Conservation (phyloP, 1,140 invertebrate genomes). For the Panonychus citri region DNA sequence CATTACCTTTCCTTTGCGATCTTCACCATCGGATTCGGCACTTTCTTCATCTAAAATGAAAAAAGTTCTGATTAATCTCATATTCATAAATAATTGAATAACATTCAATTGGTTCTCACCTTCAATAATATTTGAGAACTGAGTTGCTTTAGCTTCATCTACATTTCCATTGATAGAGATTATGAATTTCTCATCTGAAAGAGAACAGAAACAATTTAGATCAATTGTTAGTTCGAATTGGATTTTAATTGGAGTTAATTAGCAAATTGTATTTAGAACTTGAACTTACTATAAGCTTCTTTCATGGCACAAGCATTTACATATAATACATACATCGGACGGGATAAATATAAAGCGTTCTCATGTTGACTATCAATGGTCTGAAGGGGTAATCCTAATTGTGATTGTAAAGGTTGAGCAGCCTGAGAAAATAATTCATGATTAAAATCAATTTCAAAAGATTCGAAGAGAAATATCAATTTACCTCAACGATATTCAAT, state of each 20-base stretch:
- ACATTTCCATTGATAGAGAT: background rate
- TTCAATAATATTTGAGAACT: background rate
- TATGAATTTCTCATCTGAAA: background rate
- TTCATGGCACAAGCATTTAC: constrained; percentile 20
- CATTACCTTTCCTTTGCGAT: background rate
- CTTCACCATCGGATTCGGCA: background rate
- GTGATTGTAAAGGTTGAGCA: constrained; percentile 68
- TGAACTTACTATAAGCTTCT: background rate
- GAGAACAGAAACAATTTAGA: background rate
- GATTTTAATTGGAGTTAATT: background rate
- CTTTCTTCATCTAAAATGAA: background rate
- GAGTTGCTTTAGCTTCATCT: background rate
- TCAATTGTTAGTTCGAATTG: no score
- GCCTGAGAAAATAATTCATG: constrained; percentile 22
- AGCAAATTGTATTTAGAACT: no score
- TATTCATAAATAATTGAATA: background rate
- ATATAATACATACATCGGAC: constrained; percentile 65
- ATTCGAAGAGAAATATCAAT: background rate
- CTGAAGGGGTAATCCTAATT: constrained; percentile 53
- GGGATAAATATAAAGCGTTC: constrained; percentile 46
- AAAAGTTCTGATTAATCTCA: background rate
- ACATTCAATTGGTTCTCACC: background rate
- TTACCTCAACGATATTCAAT: background rate
- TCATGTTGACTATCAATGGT: constrained; percentile 46
- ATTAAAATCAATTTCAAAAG: background rate